Conservation (phyloP, 2,113 vertebrate genomes). For the Forbesichthys agassizii region DNA sequence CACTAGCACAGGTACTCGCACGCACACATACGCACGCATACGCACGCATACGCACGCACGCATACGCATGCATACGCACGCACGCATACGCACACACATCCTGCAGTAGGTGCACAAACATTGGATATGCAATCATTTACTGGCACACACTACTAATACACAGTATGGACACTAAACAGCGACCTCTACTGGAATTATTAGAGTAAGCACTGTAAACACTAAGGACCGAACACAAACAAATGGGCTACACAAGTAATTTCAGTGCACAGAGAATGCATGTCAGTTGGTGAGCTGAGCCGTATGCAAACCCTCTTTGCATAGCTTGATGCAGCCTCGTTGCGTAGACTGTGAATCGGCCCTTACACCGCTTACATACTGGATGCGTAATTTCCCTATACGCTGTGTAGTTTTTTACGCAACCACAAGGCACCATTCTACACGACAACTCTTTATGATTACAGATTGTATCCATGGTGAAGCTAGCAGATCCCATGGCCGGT, state of each 20-base stretch:
- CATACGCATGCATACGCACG: background rate
- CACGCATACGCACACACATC: background rate
- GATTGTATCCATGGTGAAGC: too few relatives aligned
- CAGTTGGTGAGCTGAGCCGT: background rate
- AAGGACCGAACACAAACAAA: background rate
- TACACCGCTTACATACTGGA: too few relatives aligned
- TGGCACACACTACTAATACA: background rate
- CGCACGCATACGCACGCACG: background rate
- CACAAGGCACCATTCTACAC: background rate
- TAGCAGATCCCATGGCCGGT: too few relatives aligned
- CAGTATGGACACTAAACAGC: background rate
- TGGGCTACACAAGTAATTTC: background rate
- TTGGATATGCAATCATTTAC: background rate
- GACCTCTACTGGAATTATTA: constrained; percentile 6
- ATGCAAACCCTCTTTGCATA: too few relatives aligned
- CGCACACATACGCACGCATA: background rate
- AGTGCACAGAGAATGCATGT: background rate
- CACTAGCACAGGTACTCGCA: constrained; percentile 57
- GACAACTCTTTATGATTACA: too few relatives aligned
- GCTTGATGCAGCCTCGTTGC: too few relatives aligned
- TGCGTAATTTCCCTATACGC: background rate
- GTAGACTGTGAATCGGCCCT: too few relatives aligned
- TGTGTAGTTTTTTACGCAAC: too few relatives aligned
- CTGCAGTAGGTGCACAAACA: background rate
- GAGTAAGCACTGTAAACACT: background rate